A percentile compares a stretch with the other conserved stretches of the same genome.
Evolutionary conservation across 2,113 vertebrate genomes (phyloP).

Genomic region (Athene cunicularia): DNA sequence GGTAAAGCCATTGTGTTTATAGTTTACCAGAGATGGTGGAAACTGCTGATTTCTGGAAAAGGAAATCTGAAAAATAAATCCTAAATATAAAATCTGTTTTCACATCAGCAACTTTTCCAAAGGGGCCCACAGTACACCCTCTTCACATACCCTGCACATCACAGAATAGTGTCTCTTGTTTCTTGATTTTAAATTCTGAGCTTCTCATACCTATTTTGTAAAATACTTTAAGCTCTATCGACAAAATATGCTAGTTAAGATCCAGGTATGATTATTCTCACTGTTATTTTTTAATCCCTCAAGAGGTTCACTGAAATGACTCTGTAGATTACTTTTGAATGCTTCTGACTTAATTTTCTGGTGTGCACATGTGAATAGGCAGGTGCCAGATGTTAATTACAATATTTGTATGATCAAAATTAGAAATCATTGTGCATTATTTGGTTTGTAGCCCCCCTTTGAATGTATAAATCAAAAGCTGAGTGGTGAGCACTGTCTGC

Average conservation of each 20-base stretch:
- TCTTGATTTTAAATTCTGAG: background rate
- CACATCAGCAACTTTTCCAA: background rate
- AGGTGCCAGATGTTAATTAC: background rate
- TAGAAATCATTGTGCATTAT: background rate
- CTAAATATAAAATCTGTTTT: background rate
- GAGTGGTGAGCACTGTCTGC: background rate
- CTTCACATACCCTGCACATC: background rate
- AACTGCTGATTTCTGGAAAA: background rate
- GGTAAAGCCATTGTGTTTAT: background rate
- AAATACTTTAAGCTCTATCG: background rate
- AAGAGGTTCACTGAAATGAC: background rate
- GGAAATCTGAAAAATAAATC: background rate
- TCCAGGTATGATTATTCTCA: background rate
- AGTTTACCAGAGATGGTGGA: background rate
- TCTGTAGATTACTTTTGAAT: background rate
- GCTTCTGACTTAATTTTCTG: background rate
- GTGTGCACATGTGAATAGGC: background rate
- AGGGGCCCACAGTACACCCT: background rate
- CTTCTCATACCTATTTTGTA: background rate
- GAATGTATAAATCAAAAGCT: background rate
- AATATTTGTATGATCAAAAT: background rate
- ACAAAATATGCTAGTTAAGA: background rate
- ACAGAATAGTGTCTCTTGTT: background rate
- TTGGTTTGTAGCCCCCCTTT: background rate
- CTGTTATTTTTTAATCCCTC: background rate